Percentiles rank a stretch among this genome's conserved stretches.
These are phyloP conservation scores for Hemibagrus wyckioides DNA, from an alignment of 2,113 vertebrate genomes.

Conservation along the genomic window DNA sequence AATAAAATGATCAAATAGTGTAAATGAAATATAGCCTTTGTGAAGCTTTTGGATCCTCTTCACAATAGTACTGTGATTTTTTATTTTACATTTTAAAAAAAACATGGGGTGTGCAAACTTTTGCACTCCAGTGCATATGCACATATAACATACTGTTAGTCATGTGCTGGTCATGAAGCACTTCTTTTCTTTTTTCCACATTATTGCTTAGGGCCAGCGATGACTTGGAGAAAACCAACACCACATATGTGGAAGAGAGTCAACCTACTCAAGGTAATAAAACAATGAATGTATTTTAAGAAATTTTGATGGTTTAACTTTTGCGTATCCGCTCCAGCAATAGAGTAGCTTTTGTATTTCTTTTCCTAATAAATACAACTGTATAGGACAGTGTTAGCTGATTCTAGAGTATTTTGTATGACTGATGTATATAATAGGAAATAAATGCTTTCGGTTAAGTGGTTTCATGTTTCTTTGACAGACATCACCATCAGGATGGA, in stretches of 20 bases:
- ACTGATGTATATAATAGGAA: not conserved
- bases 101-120: not conserved
- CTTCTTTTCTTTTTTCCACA: not conserved
- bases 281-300: not conserved
- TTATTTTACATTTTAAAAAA: not conserved
- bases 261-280: conserved; percentile 85
- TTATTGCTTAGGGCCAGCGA: conserved; percentile 81
- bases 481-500: conserved; percentile 86
- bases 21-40: too few species aligned
- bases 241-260: conserved; percentile 88
- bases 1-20: too few species aligned
- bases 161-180: not conserved
- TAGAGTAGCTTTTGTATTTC: too few species aligned
- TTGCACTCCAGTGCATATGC: not conserved
- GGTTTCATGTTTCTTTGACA: conserved; percentile 56
- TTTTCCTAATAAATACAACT: not conserved
- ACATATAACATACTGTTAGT: not conserved
- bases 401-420: not conserved
- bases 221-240: conserved; percentile 93
- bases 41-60: not conserved
- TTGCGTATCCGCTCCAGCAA: too few species aligned
- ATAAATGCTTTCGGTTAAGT: not conserved
- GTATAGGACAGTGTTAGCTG: not conserved
- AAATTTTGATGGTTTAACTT: too few species aligned
- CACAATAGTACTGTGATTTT: too few species aligned